These are phyloP conservation scores for Aporophyla nigra DNA, from an alignment of 2,888 invertebrate genomes.

Conservation along the genomic window DNA sequence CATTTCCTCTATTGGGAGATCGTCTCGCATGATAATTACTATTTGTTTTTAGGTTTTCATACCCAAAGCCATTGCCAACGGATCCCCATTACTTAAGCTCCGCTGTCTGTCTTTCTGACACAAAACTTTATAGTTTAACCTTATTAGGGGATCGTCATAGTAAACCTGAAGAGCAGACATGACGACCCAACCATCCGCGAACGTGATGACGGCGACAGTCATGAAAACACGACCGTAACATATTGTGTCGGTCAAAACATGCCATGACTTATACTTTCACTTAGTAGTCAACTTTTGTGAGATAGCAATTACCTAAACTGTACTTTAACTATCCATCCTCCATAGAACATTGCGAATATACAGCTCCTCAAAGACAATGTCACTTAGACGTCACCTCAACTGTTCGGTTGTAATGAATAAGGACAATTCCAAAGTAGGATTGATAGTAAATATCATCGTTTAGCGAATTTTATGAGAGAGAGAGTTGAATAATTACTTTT, in stretches of 20 bases:
- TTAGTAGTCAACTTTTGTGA: neutral
- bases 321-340: neutral
- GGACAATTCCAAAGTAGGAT: neutral
- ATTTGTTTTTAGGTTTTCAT: too few relatives aligned
- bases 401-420: constrained; percentile 28
- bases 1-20: neutral
- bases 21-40: constrained; percentile 13
- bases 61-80: too few relatives aligned
- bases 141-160: too few relatives aligned
- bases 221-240: neutral
- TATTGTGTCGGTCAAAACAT: neutral
- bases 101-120: too few relatives aligned
- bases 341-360: neutral
- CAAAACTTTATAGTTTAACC: too few relatives aligned
- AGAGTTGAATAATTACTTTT: neutral
- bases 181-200: too few relatives aligned
- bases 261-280: neutral
- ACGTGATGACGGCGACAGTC: neutral
- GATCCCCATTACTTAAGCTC: too few relatives aligned
- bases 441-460: constrained; percentile 9
- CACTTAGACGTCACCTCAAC: constrained; percentile 33
- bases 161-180: too few relatives aligned
- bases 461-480: constrained; percentile 8
- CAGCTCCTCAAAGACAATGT: constrained; percentile 10
- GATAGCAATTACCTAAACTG: neutral